phyloP scores from a whole-genome alignment of 2,113 vertebrate species.

The Hemibagrus wyckioides region DNA sequence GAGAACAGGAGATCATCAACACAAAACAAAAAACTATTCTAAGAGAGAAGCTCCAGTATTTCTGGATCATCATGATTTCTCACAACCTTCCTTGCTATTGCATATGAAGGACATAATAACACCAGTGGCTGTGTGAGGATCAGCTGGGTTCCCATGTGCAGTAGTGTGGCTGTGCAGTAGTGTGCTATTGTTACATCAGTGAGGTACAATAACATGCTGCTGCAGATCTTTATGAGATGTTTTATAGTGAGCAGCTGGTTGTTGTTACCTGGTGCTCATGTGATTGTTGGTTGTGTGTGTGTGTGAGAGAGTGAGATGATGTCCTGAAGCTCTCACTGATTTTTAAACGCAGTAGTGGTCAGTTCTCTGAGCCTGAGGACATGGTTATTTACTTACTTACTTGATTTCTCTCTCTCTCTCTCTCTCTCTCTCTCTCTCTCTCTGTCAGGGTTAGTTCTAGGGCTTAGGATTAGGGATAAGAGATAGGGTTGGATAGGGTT shows the following conservation, averaged over 20 bases:
- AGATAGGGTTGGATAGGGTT: no score
- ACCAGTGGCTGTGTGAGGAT: not conserved
- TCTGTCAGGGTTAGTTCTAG: no score
- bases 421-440: not conserved
- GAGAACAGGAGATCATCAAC: no score
- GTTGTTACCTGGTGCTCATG: not conserved
- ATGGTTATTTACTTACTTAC: not conserved
- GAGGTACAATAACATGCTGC: not conserved
- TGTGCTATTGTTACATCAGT: not conserved
- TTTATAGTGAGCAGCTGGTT: not conserved
- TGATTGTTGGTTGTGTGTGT: not conserved
- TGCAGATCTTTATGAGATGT: not conserved
- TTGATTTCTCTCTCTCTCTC: not conserved
- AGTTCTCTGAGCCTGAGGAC: not conserved
- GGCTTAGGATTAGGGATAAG: no score
- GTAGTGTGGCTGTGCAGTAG: not conserved
- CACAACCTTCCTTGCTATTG: not conserved
- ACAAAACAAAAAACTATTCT: no score
- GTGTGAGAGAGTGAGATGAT: not conserved
- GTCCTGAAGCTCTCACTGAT: not conserved
- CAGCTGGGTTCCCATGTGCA: not conserved
- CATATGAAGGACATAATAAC: not conserved
- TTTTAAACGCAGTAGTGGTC: conserved; percentile 6
- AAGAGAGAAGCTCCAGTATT: no score
- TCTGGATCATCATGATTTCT: not conserved